A percentile compares a stretch with the other conserved stretches of the same genome.
Evolutionary conservation across 1,140 invertebrate species (phyloP).

Genomic region (Drosophila fuyamai): DNA sequence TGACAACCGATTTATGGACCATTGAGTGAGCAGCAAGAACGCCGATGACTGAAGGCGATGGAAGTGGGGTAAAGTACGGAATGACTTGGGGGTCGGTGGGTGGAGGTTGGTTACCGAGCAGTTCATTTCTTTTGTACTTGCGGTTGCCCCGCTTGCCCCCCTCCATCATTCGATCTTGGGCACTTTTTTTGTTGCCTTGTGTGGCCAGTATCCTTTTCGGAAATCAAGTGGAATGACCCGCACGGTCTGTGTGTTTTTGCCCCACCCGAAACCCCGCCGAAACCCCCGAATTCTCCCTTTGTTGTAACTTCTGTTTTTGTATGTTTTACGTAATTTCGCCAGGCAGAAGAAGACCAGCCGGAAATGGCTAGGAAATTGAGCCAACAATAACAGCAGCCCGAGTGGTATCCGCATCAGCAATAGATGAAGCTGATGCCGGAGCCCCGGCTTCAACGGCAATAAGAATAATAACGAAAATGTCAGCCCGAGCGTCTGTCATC

Average conservation of each 20-base stretch:
- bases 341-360: conserved; percentile 59
- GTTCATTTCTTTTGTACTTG: conserved; percentile 81
- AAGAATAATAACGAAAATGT: conserved; percentile 82
- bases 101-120: conserved; percentile 15
- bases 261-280: not conserved
- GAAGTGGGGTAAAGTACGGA: too few relatives aligned
- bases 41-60: conserved; percentile 41
- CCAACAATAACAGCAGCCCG: conserved; percentile 74
- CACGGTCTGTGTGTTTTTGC: conserved; percentile 48
- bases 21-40: conserved; percentile 70
- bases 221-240: conserved; percentile 83
- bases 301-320: conserved; percentile 76
- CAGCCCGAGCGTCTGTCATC: conserved; percentile 61
- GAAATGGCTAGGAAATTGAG: conserved; percentile 83
- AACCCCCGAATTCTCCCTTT: conserved; percentile 11
- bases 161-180: conserved; percentile 26
- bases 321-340: conserved; percentile 80
- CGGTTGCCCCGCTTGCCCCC: conserved; percentile 37
- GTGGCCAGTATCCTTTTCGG: conserved; percentile 78
- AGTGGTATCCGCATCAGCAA: conserved; percentile 22
- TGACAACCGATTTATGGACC: conserved; percentile 83
- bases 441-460: conserved; percentile 46
- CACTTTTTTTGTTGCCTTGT: conserved; percentile 53
- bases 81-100: conserved; percentile 12
- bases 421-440: conserved; percentile 15